Conservation (phyloP, 2,113 vertebrate species). For the Myiozetetes cayanensis region DNA sequence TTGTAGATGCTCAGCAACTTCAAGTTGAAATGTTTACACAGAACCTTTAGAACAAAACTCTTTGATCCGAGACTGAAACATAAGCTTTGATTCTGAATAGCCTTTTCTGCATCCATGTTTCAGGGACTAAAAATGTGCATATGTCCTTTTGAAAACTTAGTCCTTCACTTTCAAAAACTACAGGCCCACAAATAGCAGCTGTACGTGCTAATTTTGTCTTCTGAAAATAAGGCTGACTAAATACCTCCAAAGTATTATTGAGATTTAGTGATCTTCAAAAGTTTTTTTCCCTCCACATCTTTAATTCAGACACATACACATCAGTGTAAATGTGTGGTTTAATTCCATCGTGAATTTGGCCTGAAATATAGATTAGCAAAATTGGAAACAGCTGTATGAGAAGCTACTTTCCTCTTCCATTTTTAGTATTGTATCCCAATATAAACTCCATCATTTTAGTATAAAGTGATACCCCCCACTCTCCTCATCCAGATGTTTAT, state of each 20-base stretch:
- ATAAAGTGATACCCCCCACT: conserved; percentile 67
- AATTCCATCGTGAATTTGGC: conserved; percentile 75
- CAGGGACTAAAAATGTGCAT: conserved; percentile 29
- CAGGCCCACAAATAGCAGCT: conserved; percentile 56
- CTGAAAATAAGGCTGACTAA: conserved; percentile 66
- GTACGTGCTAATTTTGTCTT: conserved; percentile 58
- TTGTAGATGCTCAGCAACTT: background rate
- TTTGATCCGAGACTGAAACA: background rate
- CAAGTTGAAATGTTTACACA: background rate
- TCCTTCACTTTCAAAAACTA: conserved; percentile 39
- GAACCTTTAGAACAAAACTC: background rate
- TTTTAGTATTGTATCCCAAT: conserved; percentile 83
- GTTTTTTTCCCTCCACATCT: conserved; percentile 10
- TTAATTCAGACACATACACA: conserved; percentile 70
- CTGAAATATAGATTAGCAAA: conserved; percentile 81
- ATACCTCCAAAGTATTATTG: conserved; percentile 45
- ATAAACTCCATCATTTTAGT: conserved; percentile 79
- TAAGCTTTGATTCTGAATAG: background rate
- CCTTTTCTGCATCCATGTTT: background rate
- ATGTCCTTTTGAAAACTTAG: conserved; percentile 47
- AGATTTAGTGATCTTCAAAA: conserved; percentile 54
- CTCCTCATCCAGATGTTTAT: conserved; percentile 79
- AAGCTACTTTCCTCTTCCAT: conserved; percentile 81
- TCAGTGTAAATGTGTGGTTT: conserved; percentile 72
- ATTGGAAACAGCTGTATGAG: conserved; percentile 85